Evolutionary conservation across 2,888 invertebrate species (phyloP).

Genomic region (Hydraecia micacea): DNA sequence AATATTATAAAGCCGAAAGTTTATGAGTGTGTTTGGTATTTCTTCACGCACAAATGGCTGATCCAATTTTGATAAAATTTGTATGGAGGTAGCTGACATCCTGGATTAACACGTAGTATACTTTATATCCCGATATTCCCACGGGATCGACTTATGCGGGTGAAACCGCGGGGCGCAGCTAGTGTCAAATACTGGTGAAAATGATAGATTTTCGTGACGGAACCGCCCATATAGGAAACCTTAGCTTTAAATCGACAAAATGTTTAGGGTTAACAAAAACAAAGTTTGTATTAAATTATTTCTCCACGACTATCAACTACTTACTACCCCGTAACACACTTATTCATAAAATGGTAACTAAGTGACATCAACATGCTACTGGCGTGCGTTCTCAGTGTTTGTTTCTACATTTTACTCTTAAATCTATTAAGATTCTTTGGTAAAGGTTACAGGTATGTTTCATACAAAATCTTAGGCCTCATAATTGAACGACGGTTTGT

Average conservation of each 20-base stretch:
- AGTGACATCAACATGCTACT: slow-evolving; percentile 41
- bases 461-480: slow-evolving; percentile 60
- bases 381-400: slow-evolving; percentile 26
- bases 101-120: too few species aligned
- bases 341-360: slow-evolving; percentile 47
- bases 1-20: too few species aligned
- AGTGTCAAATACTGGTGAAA: too few species aligned
- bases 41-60: too few species aligned
- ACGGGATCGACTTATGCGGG: too few species aligned
- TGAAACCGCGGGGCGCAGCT: too few species aligned
- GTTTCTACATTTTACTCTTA: slow-evolving; percentile 51
- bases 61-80: too few species aligned
- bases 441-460: slow-evolving; percentile 59
- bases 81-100: too few species aligned
- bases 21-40: too few species aligned
- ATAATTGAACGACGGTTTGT: slow-evolving; percentile 1
- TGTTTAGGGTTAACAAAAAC: neutral
- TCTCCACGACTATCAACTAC: neutral
- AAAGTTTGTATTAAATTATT: neutral
- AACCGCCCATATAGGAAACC: too few species aligned
- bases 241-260: neutral
- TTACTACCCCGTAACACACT: slow-evolving; percentile 14
- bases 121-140: too few species aligned
- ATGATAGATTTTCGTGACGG: too few species aligned
- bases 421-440: slow-evolving; percentile 71